Base-by-base conservation (phyloP, 2,888 invertebrate genomes). In the Rhorus exstirpatorius region DNA sequence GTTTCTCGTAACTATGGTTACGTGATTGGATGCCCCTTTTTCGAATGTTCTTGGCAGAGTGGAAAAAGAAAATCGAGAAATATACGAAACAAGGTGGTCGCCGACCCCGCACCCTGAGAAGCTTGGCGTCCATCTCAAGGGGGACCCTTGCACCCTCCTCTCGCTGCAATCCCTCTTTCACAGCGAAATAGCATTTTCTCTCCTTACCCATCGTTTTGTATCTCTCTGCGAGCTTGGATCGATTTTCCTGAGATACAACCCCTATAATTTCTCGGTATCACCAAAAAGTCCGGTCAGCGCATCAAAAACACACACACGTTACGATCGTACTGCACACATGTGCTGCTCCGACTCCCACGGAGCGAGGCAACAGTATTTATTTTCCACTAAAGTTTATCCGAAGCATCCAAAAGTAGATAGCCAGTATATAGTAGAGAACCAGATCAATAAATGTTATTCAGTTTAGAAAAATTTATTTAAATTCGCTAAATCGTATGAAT, bases 1-100 rank as follows among this genome's bases (percentile, higher is more conserved):
- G 55, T 46, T 74, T 68, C 70, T 61, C 78, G 78, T 82, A 67
- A 70, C 81, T 78, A 82, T 82, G 81, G 81, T 82, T 74, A 82
- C 74, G 65, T 72, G 74, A 78, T 68, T 81, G 53, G 55, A 58
- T 68, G 60, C 61, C 74, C 68, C 46, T 58, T 81, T 74, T 61
- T 58, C 44, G 58, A 67, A 55, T 65, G 55, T 74, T 46, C 53
- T 49, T 72, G 8, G 53, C 31, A 60, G 78, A 55, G 24, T 12
- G 17, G 49, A 58, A 26, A 38, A 70, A 70, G 55, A 79, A 74
- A 72, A 79, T 31, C 12, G 72, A 51, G 72, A 17, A 76, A 55
- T 12, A 61, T 41, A 76, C 67, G 75, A 67, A 76, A 76, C 55
- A 74, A 79, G 72, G 79, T 79, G 79, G 72, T 79, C 79, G 79